phyloP scores from a whole-genome alignment of 1,140 invertebrate species.

The Drosophila mayri region DNA sequence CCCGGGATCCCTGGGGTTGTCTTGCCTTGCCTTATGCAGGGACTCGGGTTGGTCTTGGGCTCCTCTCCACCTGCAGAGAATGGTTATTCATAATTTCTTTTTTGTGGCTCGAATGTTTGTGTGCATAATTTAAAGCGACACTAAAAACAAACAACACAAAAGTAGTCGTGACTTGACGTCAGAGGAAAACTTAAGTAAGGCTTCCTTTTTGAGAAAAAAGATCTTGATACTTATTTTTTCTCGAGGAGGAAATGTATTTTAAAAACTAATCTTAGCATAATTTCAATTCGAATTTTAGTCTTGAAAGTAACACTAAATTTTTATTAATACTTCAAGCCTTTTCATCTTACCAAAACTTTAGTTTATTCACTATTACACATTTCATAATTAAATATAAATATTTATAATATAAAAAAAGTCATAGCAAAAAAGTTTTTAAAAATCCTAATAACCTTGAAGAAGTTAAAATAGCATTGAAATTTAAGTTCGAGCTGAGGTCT shows the following conservation, averaged over 20 bases:
- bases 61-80: conserved; percentile 44
- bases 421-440: not conserved
- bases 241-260: not conserved
- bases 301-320: too few relatives aligned
- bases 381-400: not conserved
- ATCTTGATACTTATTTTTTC: not conserved
- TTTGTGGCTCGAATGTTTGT: conserved; percentile 19
- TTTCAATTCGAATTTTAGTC: too few relatives aligned
- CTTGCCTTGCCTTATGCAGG: not conserved
- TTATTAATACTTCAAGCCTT: too few relatives aligned
- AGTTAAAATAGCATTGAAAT: conserved; percentile 4
- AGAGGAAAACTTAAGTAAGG: not conserved
- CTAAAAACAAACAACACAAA: conserved; percentile 46
- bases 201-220: not conserved
- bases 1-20: conserved; percentile 15
- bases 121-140: conserved; percentile 51
- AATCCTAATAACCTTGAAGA: not conserved
- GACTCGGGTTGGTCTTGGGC: not conserved
- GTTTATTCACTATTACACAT: not conserved
- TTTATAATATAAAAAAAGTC: too few relatives aligned
- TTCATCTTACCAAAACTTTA: too few relatives aligned
- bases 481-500: not conserved
- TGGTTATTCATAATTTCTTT: conserved; percentile 73
- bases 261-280: too few relatives aligned
- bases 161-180: conserved; percentile 10